Evolutionary conservation across 2,888 invertebrate species (phyloP).

Genomic region (Lasioglossum leucozonium): DNA sequence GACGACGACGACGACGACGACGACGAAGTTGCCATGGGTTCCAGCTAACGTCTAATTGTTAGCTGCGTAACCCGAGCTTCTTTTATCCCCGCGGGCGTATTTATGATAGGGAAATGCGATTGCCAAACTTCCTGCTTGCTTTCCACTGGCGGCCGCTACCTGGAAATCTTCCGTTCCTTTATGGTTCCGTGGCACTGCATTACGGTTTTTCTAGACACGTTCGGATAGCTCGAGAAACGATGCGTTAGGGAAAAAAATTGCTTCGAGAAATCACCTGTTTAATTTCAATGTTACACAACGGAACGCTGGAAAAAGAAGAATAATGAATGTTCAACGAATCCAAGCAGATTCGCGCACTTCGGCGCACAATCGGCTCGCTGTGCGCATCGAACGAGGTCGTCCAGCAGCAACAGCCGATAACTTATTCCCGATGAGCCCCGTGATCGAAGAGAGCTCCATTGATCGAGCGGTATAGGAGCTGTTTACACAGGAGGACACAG

Average conservation of each 20-base stretch:
- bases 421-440: neutral
- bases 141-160: neutral
- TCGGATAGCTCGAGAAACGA: neutral
- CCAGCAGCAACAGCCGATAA: neutral
- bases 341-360: neutral
- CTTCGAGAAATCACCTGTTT: neutral
- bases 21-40: slow-evolving; percentile 30
- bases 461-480: slow-evolving; percentile 14
- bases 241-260: no score
- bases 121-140: slow-evolving; percentile 18
- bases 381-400: neutral
- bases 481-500: slow-evolving; percentile 35
- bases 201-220: neutral
- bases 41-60: slow-evolving; percentile 24
- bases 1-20: slow-evolving; percentile 29
- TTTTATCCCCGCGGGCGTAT: neutral
- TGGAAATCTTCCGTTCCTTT: neutral
- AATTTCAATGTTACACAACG: neutral
- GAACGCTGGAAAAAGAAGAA: neutral
- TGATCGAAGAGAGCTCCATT: slow-evolving; percentile 31
- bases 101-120: slow-evolving; percentile 13
- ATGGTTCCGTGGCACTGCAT: neutral
- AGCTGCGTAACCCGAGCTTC: neutral
- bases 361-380: neutral
- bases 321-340: neutral